Percentiles rank a stretch among this genome's conserved stretches.
phyloP scores from a whole-genome alignment of 2,113 vertebrate genomes.

The Astatotilapia flaviijosephi region DNA sequence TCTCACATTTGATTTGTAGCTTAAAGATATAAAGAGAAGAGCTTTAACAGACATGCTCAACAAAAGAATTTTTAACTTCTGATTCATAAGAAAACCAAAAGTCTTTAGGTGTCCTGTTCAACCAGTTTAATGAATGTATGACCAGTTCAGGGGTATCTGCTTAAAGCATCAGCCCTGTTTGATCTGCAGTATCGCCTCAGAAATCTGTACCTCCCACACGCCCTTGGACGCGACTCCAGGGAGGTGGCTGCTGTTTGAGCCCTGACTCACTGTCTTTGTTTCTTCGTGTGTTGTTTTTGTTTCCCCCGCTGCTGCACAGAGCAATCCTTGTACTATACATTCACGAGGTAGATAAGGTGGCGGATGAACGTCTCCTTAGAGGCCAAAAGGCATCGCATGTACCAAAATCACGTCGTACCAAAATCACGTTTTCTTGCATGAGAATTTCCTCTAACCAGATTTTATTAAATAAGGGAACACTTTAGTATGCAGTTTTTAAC shows the following conservation, averaged over 20 bases:
- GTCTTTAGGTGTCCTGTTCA: not conserved
- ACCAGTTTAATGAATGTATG: conserved; percentile 18
- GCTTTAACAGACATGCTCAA: not conserved
- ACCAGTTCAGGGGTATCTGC: not conserved
- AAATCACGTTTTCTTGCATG: not conserved
- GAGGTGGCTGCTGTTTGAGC: conserved; percentile 27
- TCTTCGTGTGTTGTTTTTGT: conserved; percentile 15
- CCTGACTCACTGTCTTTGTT: conserved; percentile 57
- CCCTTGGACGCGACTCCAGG: conserved; percentile 17
- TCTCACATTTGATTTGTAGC: not conserved
- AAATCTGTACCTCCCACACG: not conserved
- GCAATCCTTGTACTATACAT: not conserved
- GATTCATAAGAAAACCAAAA: conserved; percentile 23
- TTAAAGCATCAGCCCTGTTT: not conserved
- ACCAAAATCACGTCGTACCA: not conserved
- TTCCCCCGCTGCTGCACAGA: not conserved
- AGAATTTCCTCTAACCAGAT: not conserved
- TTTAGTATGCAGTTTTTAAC: not conserved
- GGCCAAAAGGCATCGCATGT: not conserved
- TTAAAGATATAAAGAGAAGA: not conserved
- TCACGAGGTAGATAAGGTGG: conserved; percentile 21
- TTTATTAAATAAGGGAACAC: not conserved
- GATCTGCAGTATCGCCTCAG: conserved; percentile 7
- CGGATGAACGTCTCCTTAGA: not conserved
- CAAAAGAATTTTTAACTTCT: not conserved